These are phyloP conservation scores for Barbus barbus DNA, from an alignment of 2,113 vertebrate species.

Conservation along the genomic window DNA sequence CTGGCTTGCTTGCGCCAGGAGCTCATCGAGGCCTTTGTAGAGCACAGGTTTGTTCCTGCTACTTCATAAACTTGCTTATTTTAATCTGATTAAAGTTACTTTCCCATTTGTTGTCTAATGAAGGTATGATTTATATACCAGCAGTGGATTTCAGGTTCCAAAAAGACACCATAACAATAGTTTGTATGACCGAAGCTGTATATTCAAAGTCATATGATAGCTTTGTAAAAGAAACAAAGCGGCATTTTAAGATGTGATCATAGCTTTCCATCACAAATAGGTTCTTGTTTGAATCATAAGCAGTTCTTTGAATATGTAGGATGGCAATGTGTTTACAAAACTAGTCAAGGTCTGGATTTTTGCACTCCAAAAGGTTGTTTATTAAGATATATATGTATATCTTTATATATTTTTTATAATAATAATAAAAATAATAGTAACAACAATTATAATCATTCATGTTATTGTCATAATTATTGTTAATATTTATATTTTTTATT, in stretches of 20 bases:
- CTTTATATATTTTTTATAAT: no score
- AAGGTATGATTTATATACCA: background rate
- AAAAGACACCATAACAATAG: background rate
- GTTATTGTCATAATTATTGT: background rate
- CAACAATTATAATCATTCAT: background rate
- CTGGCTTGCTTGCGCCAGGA: constrained; percentile 95
- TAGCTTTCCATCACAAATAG: background rate
- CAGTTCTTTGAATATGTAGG: background rate
- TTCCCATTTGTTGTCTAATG: background rate
- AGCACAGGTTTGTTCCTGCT: constrained; percentile 83
- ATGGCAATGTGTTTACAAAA: background rate
- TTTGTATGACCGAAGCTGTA: background rate
- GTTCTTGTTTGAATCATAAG: background rate
- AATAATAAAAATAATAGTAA: background rate
- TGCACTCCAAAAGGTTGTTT: background rate
- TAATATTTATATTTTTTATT: background rate
- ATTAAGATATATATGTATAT: background rate
- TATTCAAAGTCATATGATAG: background rate
- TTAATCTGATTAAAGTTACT: background rate
- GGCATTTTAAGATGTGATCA: background rate
- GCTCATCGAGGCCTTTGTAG: constrained; percentile 97
- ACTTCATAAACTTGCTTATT: background rate
- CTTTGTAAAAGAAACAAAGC: background rate
- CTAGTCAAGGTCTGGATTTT: background rate
- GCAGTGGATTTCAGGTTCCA: background rate